Conservation (phyloP, 2,888 invertebrate species). For the Anodontia alba region DNA sequence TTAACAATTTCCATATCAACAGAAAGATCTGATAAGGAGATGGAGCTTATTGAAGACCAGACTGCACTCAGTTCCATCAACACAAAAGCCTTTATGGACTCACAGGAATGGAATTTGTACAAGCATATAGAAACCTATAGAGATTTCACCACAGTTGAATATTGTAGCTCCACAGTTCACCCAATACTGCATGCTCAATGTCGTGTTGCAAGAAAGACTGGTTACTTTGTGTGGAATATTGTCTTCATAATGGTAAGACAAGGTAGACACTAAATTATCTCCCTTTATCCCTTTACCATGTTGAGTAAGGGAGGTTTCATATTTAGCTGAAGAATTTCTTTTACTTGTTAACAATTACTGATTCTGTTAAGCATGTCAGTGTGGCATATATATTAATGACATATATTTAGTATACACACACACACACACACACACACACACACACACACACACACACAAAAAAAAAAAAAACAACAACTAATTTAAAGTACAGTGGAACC, state of each 20-base stretch:
- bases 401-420: too few species aligned
- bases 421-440: too few species aligned
- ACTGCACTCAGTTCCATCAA: constrained; percentile 70
- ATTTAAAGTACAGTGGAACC: too few species aligned
- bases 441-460: too few species aligned
- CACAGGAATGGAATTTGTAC: constrained; percentile 75
- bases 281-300: neutral
- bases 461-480: too few species aligned
- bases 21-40: constrained; percentile 67
- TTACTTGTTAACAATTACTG: too few species aligned
- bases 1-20: constrained; percentile 73
- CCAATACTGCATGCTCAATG: constrained; percentile 73
- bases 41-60: constrained; percentile 73
- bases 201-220: constrained; percentile 73
- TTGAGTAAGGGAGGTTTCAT: too few species aligned
- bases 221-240: constrained; percentile 80
- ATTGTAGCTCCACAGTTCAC: constrained; percentile 70
- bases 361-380: too few species aligned
- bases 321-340: too few species aligned
- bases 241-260: constrained; percentile 74
- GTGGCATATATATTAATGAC: too few species aligned
- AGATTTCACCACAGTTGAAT: constrained; percentile 70
- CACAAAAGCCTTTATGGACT: constrained; percentile 71
- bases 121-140: constrained; percentile 73
- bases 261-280: too few species aligned